phyloP scores from a whole-genome alignment of 2,888 invertebrate species.

The Sabatieria punctata region DNA sequence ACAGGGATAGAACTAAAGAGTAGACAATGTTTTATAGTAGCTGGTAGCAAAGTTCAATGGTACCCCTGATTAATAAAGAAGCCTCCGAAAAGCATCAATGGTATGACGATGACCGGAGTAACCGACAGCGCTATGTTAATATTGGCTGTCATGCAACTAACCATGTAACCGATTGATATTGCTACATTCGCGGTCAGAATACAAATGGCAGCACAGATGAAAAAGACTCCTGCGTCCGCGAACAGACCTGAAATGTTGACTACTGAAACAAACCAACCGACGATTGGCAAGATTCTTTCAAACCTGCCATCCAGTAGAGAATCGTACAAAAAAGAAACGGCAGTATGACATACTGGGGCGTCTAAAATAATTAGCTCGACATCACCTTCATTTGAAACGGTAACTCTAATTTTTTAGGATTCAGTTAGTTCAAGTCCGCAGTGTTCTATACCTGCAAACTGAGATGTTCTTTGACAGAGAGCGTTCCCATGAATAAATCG shows the following conservation, averaged over 20 bases:
- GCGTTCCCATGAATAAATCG: conserved; percentile 63
- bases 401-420: too few species aligned
- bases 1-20: conserved; percentile 26
- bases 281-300: too few species aligned
- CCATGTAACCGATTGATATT: conserved; percentile 46
- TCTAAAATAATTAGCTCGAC: too few species aligned
- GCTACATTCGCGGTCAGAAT: conserved; percentile 23
- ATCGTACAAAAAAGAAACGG: conserved; percentile 65
- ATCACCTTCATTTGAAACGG: too few species aligned
- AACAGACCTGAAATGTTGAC: conserved; percentile 25
- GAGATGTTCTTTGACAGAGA: conserved; percentile 71
- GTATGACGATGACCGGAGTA: conserved; percentile 76
- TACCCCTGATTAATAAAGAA: conserved; percentile 77
- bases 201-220: conserved; percentile 40
- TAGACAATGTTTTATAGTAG: too few species aligned
- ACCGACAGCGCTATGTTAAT: conserved; percentile 73
- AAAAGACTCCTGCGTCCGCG: conserved; percentile 36
- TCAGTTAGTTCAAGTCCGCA: too few species aligned
- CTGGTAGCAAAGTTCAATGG: background rate
- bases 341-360: conserved; percentile 63
- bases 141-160: conserved; percentile 65
- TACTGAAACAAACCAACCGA: too few species aligned
- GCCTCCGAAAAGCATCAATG: conserved; percentile 82
- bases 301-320: conserved; percentile 71
- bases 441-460: conserved; percentile 63